phyloP scores from a whole-genome alignment of 2,797 vertebrate genomes.

The Coluber constrictor region DNA sequence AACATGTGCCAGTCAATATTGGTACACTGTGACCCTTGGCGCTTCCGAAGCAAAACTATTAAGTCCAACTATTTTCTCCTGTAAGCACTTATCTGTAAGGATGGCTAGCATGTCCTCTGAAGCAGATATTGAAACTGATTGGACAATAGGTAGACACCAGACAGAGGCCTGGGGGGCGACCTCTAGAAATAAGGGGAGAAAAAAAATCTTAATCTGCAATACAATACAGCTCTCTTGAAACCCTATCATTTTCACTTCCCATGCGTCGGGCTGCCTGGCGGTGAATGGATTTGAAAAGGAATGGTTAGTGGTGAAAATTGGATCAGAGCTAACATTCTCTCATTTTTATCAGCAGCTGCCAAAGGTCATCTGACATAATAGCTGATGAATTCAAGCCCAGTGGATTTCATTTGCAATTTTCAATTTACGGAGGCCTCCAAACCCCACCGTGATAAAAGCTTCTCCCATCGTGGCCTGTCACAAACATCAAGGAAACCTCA shows the following conservation, averaged over 20 bases:
- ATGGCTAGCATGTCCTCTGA: conserved; percentile 88
- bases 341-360: conserved; percentile 98
- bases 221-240: conserved; percentile 97
- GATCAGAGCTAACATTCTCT: conserved; percentile 97
- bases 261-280: conserved; percentile 87
- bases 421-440: conserved; percentile 93
- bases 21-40: conserved; percentile 84
- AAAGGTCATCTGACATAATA: conserved; percentile 99
- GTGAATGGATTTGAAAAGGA: conserved; percentile 91
- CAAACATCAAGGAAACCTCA: conserved; percentile 92
- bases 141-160: conserved; percentile 92
- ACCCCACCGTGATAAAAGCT: conserved; percentile 94
- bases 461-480: conserved; percentile 97
- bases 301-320: conserved; percentile 95
- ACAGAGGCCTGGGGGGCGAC: conserved; percentile 84
- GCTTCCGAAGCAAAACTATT: conserved; percentile 88
- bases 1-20: conserved; percentile 89
- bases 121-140: conserved; percentile 95
- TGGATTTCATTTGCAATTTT: conserved; percentile 99
- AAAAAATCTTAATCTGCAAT: conserved; percentile 95
- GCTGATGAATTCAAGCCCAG: conserved; percentile 97
- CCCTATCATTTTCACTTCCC: conserved; percentile 98
- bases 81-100: conserved; percentile 90
- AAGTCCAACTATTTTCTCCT: conserved; percentile 88
- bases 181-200: conserved; percentile 93